Conservation (phyloP, 1,140 invertebrate genomes). For the Solenopsis invicta region DNA sequence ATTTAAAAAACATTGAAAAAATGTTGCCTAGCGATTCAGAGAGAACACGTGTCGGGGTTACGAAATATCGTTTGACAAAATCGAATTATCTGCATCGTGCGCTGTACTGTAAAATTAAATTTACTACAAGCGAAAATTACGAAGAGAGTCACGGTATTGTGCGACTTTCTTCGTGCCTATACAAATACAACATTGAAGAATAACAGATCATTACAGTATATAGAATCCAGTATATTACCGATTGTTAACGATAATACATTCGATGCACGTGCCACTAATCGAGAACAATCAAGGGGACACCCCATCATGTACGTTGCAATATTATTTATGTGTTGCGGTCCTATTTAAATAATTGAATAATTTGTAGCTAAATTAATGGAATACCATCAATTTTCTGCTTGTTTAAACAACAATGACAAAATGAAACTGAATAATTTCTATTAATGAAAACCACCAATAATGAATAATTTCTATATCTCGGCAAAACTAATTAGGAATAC, state of each 20-base stretch:
- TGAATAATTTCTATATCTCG: constrained; percentile 41
- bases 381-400: constrained; percentile 49
- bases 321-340: constrained; percentile 15
- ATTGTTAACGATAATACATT: constrained; percentile 21
- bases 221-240: not conserved
- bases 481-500: constrained; percentile 23
- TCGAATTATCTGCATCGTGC: constrained; percentile 63
- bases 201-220: not conserved
- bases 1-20: too few relatives aligned
- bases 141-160: not conserved
- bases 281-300: constrained; percentile 15
- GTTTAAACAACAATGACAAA: constrained; percentile 53
- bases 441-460: constrained; percentile 26
- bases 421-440: constrained; percentile 54
- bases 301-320: not conserved
- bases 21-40: not conserved
- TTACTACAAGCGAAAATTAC: constrained; percentile 44
- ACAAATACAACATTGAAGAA: not conserved
- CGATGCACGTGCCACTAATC: constrained; percentile 4
- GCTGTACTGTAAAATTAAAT: constrained; percentile 71
- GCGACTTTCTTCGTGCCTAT: not conserved
- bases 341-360: constrained; percentile 58
- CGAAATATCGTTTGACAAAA: constrained; percentile 72
- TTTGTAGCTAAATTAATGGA: constrained; percentile 44
- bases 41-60: constrained; percentile 51